phyloP scores from a whole-genome alignment of 1,140 invertebrate species.

The Oryzaephilus surinamensis region DNA sequence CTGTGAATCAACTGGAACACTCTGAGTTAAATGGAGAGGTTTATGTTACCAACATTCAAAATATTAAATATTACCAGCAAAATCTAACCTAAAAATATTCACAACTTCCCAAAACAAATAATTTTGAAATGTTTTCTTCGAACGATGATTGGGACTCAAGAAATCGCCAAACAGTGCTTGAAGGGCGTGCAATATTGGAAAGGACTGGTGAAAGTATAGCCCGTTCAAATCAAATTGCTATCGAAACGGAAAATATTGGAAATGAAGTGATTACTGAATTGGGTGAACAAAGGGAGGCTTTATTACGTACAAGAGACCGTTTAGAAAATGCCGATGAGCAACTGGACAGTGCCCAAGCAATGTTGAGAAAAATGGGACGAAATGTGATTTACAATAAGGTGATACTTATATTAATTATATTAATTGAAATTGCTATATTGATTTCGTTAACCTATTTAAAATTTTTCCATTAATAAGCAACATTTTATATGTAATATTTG shows the following conservation, averaged over 20 bases:
- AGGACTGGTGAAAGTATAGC: slow-evolving; percentile 54
- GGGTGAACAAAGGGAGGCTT: slow-evolving; percentile 38
- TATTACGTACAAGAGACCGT: slow-evolving; percentile 37
- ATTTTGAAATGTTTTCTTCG: too few species aligned
- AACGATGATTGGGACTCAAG: slow-evolving; percentile 44
- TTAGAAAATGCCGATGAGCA: slow-evolving; percentile 39
- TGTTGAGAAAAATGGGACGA: slow-evolving; percentile 36
- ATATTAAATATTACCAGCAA: too few species aligned
- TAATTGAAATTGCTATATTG: slow-evolving; percentile 35
- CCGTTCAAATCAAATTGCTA: slow-evolving; percentile 59
- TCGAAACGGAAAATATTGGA: slow-evolving; percentile 69
- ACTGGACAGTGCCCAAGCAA: slow-evolving; percentile 33
- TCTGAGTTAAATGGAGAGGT: too few species aligned
- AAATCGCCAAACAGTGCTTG: slow-evolving; percentile 43
- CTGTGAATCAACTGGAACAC: too few species aligned
- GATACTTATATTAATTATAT: slow-evolving; percentile 38
- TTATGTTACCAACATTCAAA: too few species aligned
- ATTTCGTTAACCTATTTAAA: slow-evolving; percentile 21
- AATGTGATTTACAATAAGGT: slow-evolving; percentile 42
- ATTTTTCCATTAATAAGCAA: slow-evolving; percentile 15
- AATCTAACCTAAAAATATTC: too few species aligned
- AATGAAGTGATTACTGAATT: slow-evolving; percentile 53
- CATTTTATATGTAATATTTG: too few species aligned
- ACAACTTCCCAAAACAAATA: too few species aligned
- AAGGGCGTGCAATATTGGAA: slow-evolving; percentile 48